Percentiles rank a stretch among this genome's conserved stretches.
Evolutionary conservation across 2,888 invertebrate species (phyloP).

Genomic region (Drosophila meridiana): DNA sequence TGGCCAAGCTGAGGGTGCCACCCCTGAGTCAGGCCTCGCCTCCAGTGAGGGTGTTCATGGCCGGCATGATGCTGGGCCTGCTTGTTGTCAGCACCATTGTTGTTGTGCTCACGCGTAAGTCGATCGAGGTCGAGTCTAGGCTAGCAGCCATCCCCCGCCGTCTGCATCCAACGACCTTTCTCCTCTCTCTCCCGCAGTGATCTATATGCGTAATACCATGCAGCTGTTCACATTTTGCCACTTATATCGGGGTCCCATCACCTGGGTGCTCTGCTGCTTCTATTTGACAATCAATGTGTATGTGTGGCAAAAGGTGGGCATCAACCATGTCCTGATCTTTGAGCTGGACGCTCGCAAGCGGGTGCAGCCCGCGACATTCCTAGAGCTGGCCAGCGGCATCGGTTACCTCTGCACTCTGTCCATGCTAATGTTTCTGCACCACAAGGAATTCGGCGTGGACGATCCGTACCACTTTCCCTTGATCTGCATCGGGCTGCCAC

Average conservation of each 20-base stretch:
- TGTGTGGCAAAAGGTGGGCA: conserved; percentile 97
- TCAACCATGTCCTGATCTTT: conserved; percentile 97
- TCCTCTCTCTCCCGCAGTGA: conserved; percentile 26
- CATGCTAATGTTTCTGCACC: conserved; percentile 88
- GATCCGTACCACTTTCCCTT: conserved; percentile 96
- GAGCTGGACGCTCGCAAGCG: conserved; percentile 97
- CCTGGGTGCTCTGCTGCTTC: conserved; percentile 95
- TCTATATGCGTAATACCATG: background rate
- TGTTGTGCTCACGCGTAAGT: conserved; percentile 91
- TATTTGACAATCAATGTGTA: conserved; percentile 96
- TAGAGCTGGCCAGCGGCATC: conserved; percentile 94
- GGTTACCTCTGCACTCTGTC: conserved; percentile 96
- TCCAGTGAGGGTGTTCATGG: conserved; percentile 96
- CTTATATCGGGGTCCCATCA: conserved; percentile 95
- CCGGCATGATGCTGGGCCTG: conserved; percentile 96
- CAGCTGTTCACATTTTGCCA: conserved; percentile 87
- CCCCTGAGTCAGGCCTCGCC: conserved; percentile 94
- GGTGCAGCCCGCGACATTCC: conserved; percentile 93
- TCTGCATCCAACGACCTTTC: background rate
- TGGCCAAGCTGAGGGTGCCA: conserved; percentile 98
- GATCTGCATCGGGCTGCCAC: conserved; percentile 90
- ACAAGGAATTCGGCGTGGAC: conserved; percentile 88
- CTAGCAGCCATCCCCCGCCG: background rate
- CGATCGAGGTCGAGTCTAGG: too few relatives aligned
- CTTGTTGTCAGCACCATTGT: conserved; percentile 93